Percentiles rank a stretch among this genome's conserved stretches.
Conservation (phyloP, 2,888 invertebrate species). For the Dysmachus trigonus region DNA sequence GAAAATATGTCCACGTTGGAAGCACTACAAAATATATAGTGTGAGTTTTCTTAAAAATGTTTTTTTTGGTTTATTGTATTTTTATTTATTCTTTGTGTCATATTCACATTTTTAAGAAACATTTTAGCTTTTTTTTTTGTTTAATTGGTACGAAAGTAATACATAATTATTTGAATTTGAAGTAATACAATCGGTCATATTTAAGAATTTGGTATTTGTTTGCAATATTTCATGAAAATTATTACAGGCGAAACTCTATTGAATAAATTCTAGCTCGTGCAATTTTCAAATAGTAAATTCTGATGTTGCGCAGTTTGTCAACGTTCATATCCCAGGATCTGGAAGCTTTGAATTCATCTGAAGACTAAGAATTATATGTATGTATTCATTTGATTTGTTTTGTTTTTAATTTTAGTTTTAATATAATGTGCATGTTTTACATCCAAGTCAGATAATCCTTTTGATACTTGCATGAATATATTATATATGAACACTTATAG, state of each 20-base stretch:
- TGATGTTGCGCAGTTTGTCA: conserved; percentile 64
- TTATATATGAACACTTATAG: too few relatives aligned
- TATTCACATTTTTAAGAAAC: background rate
- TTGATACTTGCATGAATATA: too few relatives aligned
- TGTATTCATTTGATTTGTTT: conserved; percentile 5
- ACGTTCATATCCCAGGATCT: conserved; percentile 53
- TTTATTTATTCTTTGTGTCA: background rate
- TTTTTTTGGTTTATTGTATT: background rate
- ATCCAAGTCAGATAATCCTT: too few relatives aligned
- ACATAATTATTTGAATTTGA: background rate
- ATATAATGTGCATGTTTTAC: conserved; percentile 1
- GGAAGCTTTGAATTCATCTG: conserved; percentile 13
- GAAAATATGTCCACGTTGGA: too few relatives aligned
- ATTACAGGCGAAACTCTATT: background rate
- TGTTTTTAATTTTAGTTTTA: too few relatives aligned
- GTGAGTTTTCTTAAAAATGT: background rate
- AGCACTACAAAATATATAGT: background rate
- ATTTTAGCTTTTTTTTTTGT: too few relatives aligned
- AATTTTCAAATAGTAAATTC: conserved; percentile 55
- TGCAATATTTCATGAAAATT: conserved; percentile 30
- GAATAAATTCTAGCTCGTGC: background rate
- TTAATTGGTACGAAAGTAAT: background rate
- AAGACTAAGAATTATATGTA: conserved; percentile 3
- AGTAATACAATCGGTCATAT: background rate
- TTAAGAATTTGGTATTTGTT: conserved; percentile 30